A percentile compares a stretch with the other conserved stretches of the same genome.
Conservation (phyloP, 2,797 vertebrate species). For the Sebastes dallii region DNA sequence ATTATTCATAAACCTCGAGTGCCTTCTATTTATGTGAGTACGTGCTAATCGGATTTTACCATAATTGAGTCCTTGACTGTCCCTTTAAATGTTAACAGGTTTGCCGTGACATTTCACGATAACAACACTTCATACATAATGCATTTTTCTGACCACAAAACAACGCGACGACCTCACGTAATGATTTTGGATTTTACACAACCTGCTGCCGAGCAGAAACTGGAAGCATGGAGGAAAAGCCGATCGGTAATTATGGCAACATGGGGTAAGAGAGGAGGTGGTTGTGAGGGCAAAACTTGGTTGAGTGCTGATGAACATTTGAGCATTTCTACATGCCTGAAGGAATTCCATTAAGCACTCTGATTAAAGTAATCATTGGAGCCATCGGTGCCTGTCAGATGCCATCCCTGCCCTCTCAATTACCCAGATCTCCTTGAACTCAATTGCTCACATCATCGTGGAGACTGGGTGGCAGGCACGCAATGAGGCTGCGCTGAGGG, state of each 20-base stretch:
- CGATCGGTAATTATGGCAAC: slow-evolving; percentile 66
- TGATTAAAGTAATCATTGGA: slow-evolving; percentile 87
- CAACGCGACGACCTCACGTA: background rate
- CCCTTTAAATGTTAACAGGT: slow-evolving; percentile 20
- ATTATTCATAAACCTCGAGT: background rate
- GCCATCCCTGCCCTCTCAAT: slow-evolving; percentile 87
- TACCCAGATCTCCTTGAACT: slow-evolving; percentile 86
- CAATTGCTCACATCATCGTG: slow-evolving; percentile 76
- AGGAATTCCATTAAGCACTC: slow-evolving; percentile 85
- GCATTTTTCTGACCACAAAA: slow-evolving; percentile 25
- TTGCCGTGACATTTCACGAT: slow-evolving; percentile 27
- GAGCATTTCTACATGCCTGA: slow-evolving; percentile 81
- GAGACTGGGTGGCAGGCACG: slow-evolving; percentile 48
- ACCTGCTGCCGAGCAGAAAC: background rate
- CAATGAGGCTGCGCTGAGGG: slow-evolving; percentile 12
- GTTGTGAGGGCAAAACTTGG: slow-evolving; percentile 38
- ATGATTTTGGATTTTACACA: slow-evolving; percentile 17
- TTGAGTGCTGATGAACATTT: slow-evolving; percentile 80
- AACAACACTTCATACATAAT: slow-evolving; percentile 41
- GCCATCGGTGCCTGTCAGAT: slow-evolving; percentile 86
- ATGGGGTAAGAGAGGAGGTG: slow-evolving; percentile 37
- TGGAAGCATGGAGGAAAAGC: slow-evolving; percentile 14
- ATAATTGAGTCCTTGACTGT: slow-evolving; percentile 43
- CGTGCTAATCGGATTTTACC: slow-evolving; percentile 11
- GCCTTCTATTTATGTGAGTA: slow-evolving; percentile 8